Evolutionary conservation across 2,797 vertebrate species (phyloP).

Genomic region (Xenentodon cancila): DNA sequence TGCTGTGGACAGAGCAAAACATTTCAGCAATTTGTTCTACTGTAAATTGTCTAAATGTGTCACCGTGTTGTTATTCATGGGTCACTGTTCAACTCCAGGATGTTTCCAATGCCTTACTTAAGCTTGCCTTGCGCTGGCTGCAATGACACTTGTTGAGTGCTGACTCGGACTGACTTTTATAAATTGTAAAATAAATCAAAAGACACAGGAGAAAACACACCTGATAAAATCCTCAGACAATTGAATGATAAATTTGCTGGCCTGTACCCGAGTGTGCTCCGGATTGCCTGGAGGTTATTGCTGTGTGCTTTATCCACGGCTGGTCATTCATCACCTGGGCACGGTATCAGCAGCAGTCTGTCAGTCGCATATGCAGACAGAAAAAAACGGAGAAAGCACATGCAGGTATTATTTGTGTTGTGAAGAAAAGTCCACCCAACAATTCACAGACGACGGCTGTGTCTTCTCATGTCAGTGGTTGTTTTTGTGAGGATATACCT

Average conservation of each 20-base stretch:
- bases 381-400: slow-evolving; percentile 4
- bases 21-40: slow-evolving; percentile 38
- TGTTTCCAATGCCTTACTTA: slow-evolving; percentile 8
- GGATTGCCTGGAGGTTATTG: slow-evolving; percentile 83
- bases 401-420: slow-evolving; percentile 10
- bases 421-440: slow-evolving; percentile 10
- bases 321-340: slow-evolving; percentile 82
- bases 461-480: no score
- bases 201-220: slow-evolving; percentile 73
- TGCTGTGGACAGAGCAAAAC: slow-evolving; percentile 30
- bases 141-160: slow-evolving; percentile 60
- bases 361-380: slow-evolving; percentile 58
- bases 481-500: no score
- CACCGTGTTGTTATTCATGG: slow-evolving; percentile 18
- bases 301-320: slow-evolving; percentile 81
- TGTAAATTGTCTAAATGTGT: slow-evolving; percentile 28
- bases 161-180: slow-evolving; percentile 76
- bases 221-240: slow-evolving; percentile 83
- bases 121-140: slow-evolving; percentile 14
- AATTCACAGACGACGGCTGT: neutral
- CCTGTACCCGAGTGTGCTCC: slow-evolving; percentile 61
- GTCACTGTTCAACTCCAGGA: slow-evolving; percentile 24
- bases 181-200: slow-evolving; percentile 83
- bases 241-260: slow-evolving; percentile 83
- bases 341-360: slow-evolving; percentile 56